Percentiles rank a stretch among this genome's conserved stretches.
These are phyloP conservation scores for Trachemys scripta DNA, from an alignment of 2,113 vertebrate species.

Conservation along the genomic window DNA sequence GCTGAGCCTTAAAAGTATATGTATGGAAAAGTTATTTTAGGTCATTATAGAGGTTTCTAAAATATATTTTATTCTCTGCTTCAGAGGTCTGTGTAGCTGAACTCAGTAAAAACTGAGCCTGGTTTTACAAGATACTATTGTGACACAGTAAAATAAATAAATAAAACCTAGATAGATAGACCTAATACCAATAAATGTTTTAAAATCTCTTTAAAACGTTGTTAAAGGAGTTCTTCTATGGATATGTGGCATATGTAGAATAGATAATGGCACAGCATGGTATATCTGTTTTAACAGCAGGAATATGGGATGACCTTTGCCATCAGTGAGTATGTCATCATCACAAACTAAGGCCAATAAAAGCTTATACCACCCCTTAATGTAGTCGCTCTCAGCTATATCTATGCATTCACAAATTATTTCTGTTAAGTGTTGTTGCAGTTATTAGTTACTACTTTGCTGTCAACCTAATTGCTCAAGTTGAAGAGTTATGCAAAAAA, in stretches of 20 bases:
- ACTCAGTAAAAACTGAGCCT: neutral
- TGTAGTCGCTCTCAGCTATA: neutral
- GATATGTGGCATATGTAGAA: neutral
- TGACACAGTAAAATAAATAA: neutral
- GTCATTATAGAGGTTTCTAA: neutral
- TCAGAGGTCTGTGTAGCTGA: neutral
- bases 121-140: constrained; percentile 5
- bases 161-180: neutral
- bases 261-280: neutral
- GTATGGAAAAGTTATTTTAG: neutral
- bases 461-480: neutral
- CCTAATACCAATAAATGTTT: neutral
- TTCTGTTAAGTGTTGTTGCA: neutral
- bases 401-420: neutral
- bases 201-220: neutral
- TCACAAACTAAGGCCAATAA: neutral
- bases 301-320: neutral
- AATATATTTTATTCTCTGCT: neutral
- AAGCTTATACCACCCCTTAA: neutral
- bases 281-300: neutral
- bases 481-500: neutral
- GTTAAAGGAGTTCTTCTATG: neutral
- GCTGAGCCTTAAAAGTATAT: neutral
- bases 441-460: neutral
- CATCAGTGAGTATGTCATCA: neutral